Conservation (phyloP, 1,140 invertebrate genomes). For the Saxidomus purpurata region DNA sequence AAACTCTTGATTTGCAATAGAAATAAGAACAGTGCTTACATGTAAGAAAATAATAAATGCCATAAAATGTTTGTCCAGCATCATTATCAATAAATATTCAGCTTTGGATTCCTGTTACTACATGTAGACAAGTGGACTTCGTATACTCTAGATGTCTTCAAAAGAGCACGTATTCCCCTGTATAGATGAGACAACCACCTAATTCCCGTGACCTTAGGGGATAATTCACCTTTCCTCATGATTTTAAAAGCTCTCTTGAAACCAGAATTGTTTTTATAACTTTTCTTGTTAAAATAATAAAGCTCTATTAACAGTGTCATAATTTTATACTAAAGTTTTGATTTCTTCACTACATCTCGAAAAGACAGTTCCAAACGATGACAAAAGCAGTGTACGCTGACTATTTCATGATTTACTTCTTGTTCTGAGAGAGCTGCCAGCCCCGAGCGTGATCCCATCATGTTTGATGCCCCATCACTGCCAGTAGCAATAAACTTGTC, state of each 20-base stretch:
- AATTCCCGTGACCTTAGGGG: slow-evolving; percentile 43
- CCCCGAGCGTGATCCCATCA: slow-evolving; percentile 36
- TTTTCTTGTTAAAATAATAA: slow-evolving; percentile 68
- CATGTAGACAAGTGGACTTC: slow-evolving; percentile 54
- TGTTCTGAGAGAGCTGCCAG: slow-evolving; percentile 40
- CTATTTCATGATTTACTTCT: slow-evolving; percentile 44
- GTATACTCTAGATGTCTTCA: slow-evolving; percentile 4
- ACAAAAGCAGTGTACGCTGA: slow-evolving; percentile 67
- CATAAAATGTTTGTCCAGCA: slow-evolving; percentile 34
- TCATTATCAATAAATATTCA: slow-evolving; percentile 40
- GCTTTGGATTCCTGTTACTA: slow-evolving; percentile 42
- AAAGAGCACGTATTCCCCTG: slow-evolving; percentile 8
- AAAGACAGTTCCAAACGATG: slow-evolving; percentile 66
- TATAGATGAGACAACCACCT: slow-evolving; percentile 41
- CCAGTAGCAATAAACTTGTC: slow-evolving; percentile 59
- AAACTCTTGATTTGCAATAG: background rate
- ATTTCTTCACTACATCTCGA: slow-evolving; percentile 64
- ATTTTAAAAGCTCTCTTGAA: background rate
- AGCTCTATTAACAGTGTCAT: slow-evolving; percentile 70
- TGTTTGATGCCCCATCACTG: slow-evolving; percentile 64
- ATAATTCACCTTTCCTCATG: background rate
- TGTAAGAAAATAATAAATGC: slow-evolving; percentile 31
- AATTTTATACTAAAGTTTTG: slow-evolving; percentile 64
- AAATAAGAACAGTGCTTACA: background rate
- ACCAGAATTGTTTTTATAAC: slow-evolving; percentile 59